Evolutionary conservation across 2,888 invertebrate genomes (phyloP), one percentile per base, ranked within the genome.

Genomic region (Lacanobia oleracea): DNA sequence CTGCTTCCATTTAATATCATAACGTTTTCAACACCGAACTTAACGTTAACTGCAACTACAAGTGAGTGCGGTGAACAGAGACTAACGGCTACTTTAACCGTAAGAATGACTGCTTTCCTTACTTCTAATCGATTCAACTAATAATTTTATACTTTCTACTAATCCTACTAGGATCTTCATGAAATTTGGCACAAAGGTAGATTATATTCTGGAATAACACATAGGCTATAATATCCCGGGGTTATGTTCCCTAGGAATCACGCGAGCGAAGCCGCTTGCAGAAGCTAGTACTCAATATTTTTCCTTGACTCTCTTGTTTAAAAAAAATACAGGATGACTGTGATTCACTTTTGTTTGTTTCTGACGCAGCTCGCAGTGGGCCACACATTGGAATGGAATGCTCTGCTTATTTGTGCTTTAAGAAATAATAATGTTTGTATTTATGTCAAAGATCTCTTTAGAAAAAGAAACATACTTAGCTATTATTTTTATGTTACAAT

Each of bases 41-140:
- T 14, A 2, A 4, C 23, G 56, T n/a, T n/a, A 23, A 14, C 50
- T 10, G 16, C 21, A 27, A 18, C 50, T 10, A n/a, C 21, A 27
- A 18, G 7, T 18, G 1, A 43, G 5, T 75, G 75, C 75, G 50
- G 40, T 12, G 5, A n/a, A 51, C 75, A 33, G 3, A 14, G 64
- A 27, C 23, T 23, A n/a, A 23, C n/a, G 18, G 23, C 37, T 53
- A 66, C 51, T 40, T 21, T 12, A 21, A 45, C 66, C 33, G 33
- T 66, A 8, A 1, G 7, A 12, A 54, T 53, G 0, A 66, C 67
- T 48, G 21, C 45, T 27, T 37, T 27, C 27, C 12, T 45, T n/a
- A n/a, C 51, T 45, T 2, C 6, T 64, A 27, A 27, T 3, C 27
- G 27, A 3, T 27, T 27, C 3, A 27, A 27, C 27, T 27, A 27